Evolutionary conservation across 2,797 vertebrate genomes (phyloP).

Genomic region (Muscicapa striata): DNA sequence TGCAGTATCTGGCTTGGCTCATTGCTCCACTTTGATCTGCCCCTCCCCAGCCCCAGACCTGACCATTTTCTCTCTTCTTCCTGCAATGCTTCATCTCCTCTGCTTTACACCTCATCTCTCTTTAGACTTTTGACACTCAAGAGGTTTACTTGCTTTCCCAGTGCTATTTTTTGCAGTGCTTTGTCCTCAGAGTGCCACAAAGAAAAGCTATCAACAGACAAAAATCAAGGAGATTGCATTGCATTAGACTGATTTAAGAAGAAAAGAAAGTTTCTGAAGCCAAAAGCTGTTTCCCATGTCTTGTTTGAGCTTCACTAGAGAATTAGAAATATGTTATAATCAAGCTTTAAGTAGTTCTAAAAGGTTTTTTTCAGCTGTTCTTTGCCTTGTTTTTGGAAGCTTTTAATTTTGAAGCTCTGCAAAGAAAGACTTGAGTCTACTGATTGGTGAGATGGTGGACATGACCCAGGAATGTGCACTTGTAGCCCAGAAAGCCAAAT

Average conservation of each 20-base stretch:
- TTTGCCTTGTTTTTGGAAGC: background rate
- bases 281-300: background rate
- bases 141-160: background rate
- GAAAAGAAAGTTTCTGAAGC: background rate
- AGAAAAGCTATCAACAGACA: background rate
- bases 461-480: background rate
- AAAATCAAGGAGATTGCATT: background rate
- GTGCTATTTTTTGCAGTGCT: background rate
- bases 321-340: background rate
- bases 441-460: background rate
- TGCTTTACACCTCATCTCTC: background rate
- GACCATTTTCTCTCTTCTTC: background rate
- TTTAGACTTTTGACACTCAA: background rate
- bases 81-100: background rate
- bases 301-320: background rate
- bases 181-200: background rate
- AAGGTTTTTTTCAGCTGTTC: background rate
- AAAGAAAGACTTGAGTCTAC: background rate
- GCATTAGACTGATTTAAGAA: background rate
- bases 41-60: background rate
- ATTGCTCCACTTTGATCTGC: background rate
- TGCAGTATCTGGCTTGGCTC: background rate
- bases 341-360: background rate
- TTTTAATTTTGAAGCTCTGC: background rate
- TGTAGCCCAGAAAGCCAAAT: background rate